phyloP scores from a whole-genome alignment of 1,140 invertebrate species.

The Lucilia cuprina region DNA sequence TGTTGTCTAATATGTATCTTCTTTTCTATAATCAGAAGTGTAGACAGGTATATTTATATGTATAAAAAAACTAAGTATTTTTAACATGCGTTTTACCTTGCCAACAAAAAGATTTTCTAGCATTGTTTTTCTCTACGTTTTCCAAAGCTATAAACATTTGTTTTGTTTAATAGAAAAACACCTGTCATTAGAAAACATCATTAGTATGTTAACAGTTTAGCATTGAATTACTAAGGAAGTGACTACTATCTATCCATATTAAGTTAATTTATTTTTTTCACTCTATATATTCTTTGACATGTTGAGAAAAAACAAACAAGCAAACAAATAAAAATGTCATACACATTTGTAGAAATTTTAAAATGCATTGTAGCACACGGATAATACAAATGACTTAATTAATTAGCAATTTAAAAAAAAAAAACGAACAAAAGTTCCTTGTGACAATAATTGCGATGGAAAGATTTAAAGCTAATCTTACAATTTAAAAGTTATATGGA shows the following conservation, averaged over 20 bases:
- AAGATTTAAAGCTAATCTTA: no score
- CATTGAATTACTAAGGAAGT: neutral
- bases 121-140: no score
- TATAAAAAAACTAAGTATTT: neutral
- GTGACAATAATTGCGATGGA: neutral
- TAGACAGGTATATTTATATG: neutral
- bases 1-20: no score
- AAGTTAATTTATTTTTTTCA: neutral
- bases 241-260: neutral
- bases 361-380: no score
- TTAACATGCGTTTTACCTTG: neutral
- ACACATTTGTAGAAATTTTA: no score
- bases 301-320: no score
- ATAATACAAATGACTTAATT: neutral
- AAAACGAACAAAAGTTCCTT: neutral
- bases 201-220: neutral
- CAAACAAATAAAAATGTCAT: neutral
- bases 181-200: neutral
- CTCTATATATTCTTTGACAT: no score
- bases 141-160: neutral
- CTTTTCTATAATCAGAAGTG: neutral
- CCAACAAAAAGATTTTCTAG: no score
- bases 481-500: no score
- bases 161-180: neutral
- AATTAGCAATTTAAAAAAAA: neutral